These are phyloP conservation scores for Paratilapia polleni DNA, from an alignment of 2,113 vertebrate species.

Conservation along the genomic window DNA sequence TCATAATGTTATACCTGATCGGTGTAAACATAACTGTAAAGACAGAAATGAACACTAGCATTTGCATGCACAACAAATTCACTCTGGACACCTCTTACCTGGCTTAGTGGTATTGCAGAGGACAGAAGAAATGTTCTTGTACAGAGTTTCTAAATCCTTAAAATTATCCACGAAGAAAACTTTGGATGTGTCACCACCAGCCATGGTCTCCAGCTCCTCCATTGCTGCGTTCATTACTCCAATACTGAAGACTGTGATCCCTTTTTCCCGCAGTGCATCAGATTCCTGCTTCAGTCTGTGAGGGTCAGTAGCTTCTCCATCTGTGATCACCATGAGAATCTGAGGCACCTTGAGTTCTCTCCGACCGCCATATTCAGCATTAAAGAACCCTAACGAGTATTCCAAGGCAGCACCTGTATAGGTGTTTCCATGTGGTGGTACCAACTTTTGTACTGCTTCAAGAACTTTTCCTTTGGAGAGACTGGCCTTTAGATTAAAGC, in stretches of 20 bases:
- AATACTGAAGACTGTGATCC: conserved; percentile 71
- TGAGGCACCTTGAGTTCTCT: conserved; percentile 40
- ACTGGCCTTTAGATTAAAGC: conserved; percentile 56
- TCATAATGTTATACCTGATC: no score
- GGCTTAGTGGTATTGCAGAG: conserved; percentile 72
- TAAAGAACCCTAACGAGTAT: conserved; percentile 67
- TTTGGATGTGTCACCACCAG: conserved; percentile 39
- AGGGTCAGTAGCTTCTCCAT: conserved; percentile 65
- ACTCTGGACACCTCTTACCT: conserved; percentile 74
- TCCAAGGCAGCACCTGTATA: conserved; percentile 72
- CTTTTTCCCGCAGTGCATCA: conserved; percentile 39
- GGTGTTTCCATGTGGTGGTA: background rate
- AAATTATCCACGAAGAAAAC: conserved; percentile 72
- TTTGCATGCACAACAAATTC: no score
- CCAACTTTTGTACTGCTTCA: conserved; percentile 54
- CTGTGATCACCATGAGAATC: conserved; percentile 80
- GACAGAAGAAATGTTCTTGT: conserved; percentile 70
- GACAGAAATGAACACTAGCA: no score
- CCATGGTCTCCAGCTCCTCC: conserved; percentile 69
- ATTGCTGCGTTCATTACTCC: conserved; percentile 55
- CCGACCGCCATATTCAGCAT: conserved; percentile 58
- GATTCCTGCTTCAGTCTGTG: background rate
- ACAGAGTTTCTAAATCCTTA: conserved; percentile 52
- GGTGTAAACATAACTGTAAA: no score
- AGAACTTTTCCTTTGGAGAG: conserved; percentile 51